Conservation (phyloP, 2,113 vertebrate genomes). For the Ptilonorhynchus violaceus region DNA sequence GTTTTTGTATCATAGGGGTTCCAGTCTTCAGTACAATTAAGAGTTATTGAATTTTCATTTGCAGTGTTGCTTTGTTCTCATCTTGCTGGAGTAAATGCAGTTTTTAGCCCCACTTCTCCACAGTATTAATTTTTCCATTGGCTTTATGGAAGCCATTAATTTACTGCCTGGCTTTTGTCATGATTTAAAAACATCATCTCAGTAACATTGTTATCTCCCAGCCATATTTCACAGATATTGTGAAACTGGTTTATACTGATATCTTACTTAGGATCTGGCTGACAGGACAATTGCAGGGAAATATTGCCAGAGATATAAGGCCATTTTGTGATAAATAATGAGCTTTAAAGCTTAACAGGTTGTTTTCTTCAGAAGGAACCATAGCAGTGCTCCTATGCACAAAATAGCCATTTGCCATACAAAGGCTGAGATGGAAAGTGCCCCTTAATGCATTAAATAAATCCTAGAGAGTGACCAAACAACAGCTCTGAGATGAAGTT, state of each 20-base stretch:
- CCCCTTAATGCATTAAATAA: neutral
- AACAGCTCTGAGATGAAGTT: neutral
- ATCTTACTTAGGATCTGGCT: slow-evolving; percentile 36
- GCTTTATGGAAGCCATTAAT: neutral
- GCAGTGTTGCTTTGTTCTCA: neutral
- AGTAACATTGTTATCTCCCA: slow-evolving; percentile 21
- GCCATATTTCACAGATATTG: slow-evolving; percentile 23
- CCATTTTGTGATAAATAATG: slow-evolving; percentile 18
- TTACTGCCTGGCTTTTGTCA: neutral
- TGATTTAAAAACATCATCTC: slow-evolving; percentile 17
- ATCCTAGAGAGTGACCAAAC: neutral
- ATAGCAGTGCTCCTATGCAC: neutral
- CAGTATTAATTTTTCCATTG: neutral
- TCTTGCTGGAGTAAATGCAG: neutral
- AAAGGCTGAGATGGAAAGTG: neutral
- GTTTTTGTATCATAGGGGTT: neutral
- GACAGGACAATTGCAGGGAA: slow-evolving; percentile 27
- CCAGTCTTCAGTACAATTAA: slow-evolving; percentile 8
- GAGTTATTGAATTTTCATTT: neutral
- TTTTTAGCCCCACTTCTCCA: neutral
- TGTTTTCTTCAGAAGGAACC: neutral
- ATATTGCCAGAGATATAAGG: slow-evolving; percentile 22
- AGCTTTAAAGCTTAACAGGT: slow-evolving; percentile 29
- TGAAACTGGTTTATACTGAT: neutral
- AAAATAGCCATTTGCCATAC: neutral